Evolutionary conservation across 2,113 vertebrate genomes (phyloP), one percentile per base, ranked within the genome.

Genomic region (Ammospiza caudacuta): DNA sequence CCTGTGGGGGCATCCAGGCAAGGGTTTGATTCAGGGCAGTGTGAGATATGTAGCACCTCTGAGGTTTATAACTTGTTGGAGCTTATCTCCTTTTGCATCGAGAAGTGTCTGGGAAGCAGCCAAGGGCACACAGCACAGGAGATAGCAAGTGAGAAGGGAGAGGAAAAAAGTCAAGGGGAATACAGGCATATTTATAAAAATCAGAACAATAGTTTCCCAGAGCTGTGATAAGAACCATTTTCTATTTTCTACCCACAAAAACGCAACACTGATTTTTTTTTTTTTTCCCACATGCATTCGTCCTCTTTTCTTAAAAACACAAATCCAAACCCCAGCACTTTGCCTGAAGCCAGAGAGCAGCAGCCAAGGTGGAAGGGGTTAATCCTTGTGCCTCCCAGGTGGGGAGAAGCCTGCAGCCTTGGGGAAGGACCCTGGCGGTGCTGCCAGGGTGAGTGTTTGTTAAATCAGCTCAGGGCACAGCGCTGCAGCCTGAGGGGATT

Each of bases 151-250:
- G 44, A 73, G 73, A 55, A 95, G 85, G 89, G 92, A 93, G 73
- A 96, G 86, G 83, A 51, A 91, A 93, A 87, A 76, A 93, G 96
- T 96, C 96, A 96, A 97, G 96, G 96, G 96, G 95, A 97, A 95
- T 80, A 63, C 70, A 67, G 18, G 55, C 46, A 4, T 94, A 95
- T 96, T 97, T 96, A 95, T 94, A 97, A 96, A 97, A 89, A 83
- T 72, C 68, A 89, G 91, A 97, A 97, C 96, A 96, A 97, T 97
- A 62, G 93, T 35, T 93, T 83, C 51, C 81, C 76, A 78, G 89
- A 83, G 61, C 43, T 51, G 31, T 64, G 96, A 97, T 96, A 97
- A 96, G 95, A 86, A 63, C 73, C 78, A 58, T 94, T 96, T 85
- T 96, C 76, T 81, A 68, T 94, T 96, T 86, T 97, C 76, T 84